phyloP scores from a whole-genome alignment of 2,797 vertebrate species.

The Coilia nasus region DNA sequence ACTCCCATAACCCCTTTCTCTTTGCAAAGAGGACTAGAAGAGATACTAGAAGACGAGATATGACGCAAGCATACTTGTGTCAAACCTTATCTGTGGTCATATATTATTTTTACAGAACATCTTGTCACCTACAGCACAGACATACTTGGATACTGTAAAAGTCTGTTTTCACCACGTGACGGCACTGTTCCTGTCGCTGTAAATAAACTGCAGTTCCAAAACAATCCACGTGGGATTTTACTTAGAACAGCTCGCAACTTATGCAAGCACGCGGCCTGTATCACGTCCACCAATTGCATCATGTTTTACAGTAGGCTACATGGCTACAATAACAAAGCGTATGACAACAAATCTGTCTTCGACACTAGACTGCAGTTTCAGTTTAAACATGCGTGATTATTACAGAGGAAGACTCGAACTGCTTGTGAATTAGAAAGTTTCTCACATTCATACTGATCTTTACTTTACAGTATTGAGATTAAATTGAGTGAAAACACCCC shows the following conservation, averaged over 20 bases:
- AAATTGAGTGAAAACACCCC: too few species aligned
- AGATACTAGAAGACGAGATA: neutral
- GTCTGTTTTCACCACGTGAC: neutral
- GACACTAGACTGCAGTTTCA: neutral
- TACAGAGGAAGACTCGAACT: too few species aligned
- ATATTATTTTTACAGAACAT: neutral
- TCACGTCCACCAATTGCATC: slow-evolving; percentile 22
- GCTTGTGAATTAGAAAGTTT: too few species aligned
- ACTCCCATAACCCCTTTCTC: neutral
- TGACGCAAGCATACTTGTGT: neutral
- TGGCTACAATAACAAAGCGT: neutral
- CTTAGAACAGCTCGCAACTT: neutral
- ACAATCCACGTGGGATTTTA: neutral
- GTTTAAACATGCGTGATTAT: too few species aligned
- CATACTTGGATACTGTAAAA: neutral
- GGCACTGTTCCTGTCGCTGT: neutral
- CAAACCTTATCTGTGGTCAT: neutral
- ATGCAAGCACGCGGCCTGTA: neutral
- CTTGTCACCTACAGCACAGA: neutral
- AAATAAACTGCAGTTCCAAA: slow-evolving; percentile 18
- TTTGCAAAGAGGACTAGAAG: neutral
- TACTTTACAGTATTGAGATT: too few species aligned
- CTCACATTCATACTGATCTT: too few species aligned
- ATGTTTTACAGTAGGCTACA: slow-evolving; percentile 21
- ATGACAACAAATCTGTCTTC: neutral